These are phyloP conservation scores for Hippocampus mohnikei DNA, from an alignment of 2,113 vertebrate genomes.

Conservation along the genomic window DNA sequence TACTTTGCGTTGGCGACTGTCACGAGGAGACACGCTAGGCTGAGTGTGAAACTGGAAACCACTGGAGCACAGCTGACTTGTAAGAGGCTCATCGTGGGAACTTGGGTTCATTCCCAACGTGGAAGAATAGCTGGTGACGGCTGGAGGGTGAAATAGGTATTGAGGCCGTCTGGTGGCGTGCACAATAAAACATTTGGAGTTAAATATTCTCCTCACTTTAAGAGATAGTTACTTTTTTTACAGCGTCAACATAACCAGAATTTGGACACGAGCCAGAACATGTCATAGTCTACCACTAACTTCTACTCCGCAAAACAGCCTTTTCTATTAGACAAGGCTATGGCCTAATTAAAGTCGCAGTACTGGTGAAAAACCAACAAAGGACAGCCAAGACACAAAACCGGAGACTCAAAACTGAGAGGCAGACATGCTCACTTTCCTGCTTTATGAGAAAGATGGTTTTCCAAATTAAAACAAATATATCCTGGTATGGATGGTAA, in stretches of 20 bases:
- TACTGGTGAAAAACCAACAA: too few relatives aligned
- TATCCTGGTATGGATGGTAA: neutral
- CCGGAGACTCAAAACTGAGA: too few relatives aligned
- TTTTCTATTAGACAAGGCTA: too few relatives aligned
- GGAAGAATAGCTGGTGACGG: conserved; percentile 27
- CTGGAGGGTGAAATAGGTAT: conserved; percentile 49
- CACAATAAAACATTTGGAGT: conserved; percentile 12
- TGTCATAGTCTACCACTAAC: too few relatives aligned
- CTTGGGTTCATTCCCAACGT: conserved; percentile 54
- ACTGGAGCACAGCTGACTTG: conserved; percentile 67
- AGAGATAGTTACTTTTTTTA: neutral
- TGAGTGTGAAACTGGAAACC: conserved; percentile 73
- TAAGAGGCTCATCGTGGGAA: conserved; percentile 66
- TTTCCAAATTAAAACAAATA: neutral
- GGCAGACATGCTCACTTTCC: neutral
- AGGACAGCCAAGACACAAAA: too few relatives aligned
- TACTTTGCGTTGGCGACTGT: conserved; percentile 38
- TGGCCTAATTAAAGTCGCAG: too few relatives aligned
- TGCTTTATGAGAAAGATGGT: neutral
- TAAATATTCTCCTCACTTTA: neutral
- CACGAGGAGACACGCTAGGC: conserved; percentile 68
- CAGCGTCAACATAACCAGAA: neutral
- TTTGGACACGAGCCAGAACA: neutral
- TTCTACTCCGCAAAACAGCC: too few relatives aligned
- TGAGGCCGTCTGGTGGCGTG: conserved; percentile 23